Percentiles rank a stretch among this genome's conserved stretches.
Conservation (phyloP, 2,113 vertebrate species). For the Gymnobelideus leadbeateri region DNA sequence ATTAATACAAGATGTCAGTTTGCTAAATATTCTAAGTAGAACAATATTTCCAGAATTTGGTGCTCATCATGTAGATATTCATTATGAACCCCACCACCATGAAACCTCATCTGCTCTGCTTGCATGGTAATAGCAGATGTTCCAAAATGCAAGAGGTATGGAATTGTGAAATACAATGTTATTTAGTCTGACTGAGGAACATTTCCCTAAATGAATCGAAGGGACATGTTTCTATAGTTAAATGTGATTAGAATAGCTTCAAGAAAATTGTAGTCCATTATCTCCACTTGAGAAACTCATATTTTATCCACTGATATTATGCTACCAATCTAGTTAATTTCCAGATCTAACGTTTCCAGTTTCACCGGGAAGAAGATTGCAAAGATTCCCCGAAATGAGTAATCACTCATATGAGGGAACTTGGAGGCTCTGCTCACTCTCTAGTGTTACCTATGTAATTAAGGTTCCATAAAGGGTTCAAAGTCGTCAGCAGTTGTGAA, state of each 20-base stretch:
- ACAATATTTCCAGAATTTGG: not conserved
- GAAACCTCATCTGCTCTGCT: too few species aligned
- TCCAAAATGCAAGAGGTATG: not conserved
- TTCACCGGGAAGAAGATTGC: not conserved
- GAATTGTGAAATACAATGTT: not conserved
- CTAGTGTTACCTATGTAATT: not conserved
- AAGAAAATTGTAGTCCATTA: too few species aligned
- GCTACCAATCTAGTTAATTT: not conserved
- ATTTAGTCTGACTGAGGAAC: not conserved
- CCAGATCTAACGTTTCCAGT: not conserved
- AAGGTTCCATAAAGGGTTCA: slow-evolving; percentile 11
- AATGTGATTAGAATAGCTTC: too few species aligned
- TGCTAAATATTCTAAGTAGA: not conserved
- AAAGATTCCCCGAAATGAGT: not conserved
- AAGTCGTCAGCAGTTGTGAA: not conserved
- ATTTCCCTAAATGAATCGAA: not conserved
- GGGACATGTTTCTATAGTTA: not conserved
- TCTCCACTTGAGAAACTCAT: not conserved
- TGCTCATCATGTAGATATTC: too few species aligned
- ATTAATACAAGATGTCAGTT: not conserved
- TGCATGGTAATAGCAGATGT: not conserved
- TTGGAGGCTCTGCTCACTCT: slow-evolving; percentile 16
- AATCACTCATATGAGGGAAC: too few species aligned
- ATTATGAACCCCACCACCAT: not conserved
- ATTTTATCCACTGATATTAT: not conserved